Conservation (phyloP, 1,140 invertebrate genomes). For the Drosophila nasuta region DNA sequence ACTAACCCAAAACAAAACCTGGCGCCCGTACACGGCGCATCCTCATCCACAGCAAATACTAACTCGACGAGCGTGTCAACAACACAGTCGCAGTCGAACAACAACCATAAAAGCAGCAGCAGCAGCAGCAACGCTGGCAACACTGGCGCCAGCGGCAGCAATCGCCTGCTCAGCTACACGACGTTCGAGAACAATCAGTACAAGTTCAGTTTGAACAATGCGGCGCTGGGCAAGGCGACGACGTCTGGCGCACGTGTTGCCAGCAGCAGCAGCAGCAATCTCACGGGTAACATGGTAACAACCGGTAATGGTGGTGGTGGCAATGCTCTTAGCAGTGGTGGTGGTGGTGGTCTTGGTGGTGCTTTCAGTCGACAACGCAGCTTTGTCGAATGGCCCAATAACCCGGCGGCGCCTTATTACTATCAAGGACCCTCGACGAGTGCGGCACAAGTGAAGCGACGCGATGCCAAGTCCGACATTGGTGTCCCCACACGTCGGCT, state of each 20-base stretch:
- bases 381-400: constrained; percentile 81
- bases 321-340: constrained; percentile 30
- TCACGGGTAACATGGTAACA: constrained; percentile 57
- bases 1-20: constrained; percentile 68
- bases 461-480: constrained; percentile 84
- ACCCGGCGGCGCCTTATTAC: constrained; percentile 80
- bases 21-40: constrained; percentile 71
- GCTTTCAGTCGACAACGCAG: constrained; percentile 74
- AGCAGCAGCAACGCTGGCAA: constrained; percentile 33
- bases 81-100: too few species aligned
- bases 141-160: constrained; percentile 45
- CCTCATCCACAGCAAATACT: constrained; percentile 46
- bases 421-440: constrained; percentile 71
- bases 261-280: constrained; percentile 68
- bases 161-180: constrained; percentile 83
- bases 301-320: constrained; percentile 46
- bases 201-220: constrained; percentile 84
- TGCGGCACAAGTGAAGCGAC: constrained; percentile 63
- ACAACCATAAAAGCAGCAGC: constrained; percentile 7
- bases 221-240: constrained; percentile 57
- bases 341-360: constrained; percentile 51
- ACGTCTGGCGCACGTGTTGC: constrained; percentile 39
- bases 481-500: constrained; percentile 78
- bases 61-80: constrained; percentile 46
- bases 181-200: constrained; percentile 85